Conservation (phyloP, 1,140 invertebrate genomes). For the Oreohelix idahoensis region DNA sequence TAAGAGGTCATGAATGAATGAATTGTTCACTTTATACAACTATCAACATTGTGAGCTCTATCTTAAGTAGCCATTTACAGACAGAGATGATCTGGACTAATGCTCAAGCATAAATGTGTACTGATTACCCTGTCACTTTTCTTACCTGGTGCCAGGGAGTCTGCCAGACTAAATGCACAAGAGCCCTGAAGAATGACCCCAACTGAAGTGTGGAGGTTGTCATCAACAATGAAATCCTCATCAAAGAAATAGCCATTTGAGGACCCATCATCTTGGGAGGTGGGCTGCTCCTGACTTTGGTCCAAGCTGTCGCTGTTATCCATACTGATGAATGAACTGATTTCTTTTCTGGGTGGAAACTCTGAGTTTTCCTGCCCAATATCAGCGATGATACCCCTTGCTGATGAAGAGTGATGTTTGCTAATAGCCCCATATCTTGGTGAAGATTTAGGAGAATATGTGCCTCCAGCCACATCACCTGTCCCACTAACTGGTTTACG, state of each 20-base stretch:
- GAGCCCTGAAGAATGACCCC: slow-evolving; percentile 43
- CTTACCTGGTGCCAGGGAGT: slow-evolving; percentile 30
- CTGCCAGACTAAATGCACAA: slow-evolving; percentile 36
- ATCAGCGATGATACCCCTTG: background rate
- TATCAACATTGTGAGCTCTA: no score
- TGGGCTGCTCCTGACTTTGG: slow-evolving; percentile 15
- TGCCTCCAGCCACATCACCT: background rate
- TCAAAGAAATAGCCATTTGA: slow-evolving; percentile 69
- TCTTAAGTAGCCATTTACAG: no score
- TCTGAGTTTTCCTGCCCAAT: background rate
- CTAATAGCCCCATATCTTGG: background rate
- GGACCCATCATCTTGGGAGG: slow-evolving; percentile 48
- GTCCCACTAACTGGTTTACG: background rate
- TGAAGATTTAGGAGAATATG: background rate
- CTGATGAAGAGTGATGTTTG: background rate
- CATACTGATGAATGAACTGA: background rate
- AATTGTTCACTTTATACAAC: no score
- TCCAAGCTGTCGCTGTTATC: slow-evolving; percentile 40
- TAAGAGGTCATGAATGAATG: no score
- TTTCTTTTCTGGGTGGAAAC: background rate
- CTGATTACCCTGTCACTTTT: no score
- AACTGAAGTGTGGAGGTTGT: slow-evolving; percentile 53
- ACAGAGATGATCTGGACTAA: no score
- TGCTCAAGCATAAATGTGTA: no score
- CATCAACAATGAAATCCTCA: slow-evolving; percentile 68